Percentiles rank a stretch among this genome's conserved stretches.
Conservation (phyloP, 1,140 invertebrate species). For the Philotrypesis tridentata region DNA sequence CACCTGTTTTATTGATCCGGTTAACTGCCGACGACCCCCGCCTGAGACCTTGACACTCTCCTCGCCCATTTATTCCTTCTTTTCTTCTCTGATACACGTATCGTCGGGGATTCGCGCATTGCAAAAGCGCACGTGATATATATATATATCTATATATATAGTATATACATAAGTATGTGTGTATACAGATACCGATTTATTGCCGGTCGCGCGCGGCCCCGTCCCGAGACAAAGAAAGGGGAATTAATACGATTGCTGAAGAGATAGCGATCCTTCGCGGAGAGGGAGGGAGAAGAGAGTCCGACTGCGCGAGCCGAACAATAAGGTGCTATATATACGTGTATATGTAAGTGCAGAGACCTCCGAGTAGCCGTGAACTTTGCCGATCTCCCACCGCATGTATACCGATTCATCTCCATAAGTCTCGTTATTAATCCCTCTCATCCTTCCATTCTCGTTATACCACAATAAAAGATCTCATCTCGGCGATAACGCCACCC, state of each 20-base stretch:
- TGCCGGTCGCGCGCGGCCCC: neutral
- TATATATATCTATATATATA: no score
- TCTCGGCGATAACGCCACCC: slow-evolving; percentile 18
- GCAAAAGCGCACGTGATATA: no score
- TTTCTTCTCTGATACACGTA: no score
- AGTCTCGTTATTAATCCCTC: neutral
- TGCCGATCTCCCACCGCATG: neutral
- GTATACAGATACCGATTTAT: no score
- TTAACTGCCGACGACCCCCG: neutral
- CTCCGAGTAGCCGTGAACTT: neutral
- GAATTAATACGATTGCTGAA: neutral
- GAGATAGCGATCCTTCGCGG: no score
- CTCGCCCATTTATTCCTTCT: no score
- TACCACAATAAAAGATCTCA: slow-evolving; percentile 16
- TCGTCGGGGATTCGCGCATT: no score
- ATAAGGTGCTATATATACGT: no score
- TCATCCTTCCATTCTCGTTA: neutral
- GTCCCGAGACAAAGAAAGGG: neutral
- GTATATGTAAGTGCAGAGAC: neutral
- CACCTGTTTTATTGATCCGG: neutral
- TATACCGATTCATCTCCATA: neutral
- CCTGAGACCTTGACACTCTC: neutral
- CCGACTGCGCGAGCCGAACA: no score
- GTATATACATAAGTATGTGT: no score
- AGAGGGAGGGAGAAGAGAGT: no score